phyloP scores from a whole-genome alignment of 2,797 vertebrate species.

The Microtus californicus region DNA sequence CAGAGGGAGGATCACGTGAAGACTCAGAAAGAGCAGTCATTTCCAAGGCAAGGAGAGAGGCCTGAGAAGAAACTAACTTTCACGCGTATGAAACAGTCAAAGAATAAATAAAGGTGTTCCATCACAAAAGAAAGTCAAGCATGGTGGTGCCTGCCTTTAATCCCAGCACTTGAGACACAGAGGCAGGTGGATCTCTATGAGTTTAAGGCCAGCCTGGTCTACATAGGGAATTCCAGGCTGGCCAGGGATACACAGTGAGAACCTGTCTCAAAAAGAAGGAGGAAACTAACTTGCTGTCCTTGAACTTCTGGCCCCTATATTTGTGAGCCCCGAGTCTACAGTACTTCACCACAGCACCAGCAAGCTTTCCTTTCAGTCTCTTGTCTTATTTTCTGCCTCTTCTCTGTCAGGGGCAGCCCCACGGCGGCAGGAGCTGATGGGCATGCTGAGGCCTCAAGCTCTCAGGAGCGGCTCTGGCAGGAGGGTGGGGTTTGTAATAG shows the following conservation, averaged over 20 bases:
- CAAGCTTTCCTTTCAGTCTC: neutral
- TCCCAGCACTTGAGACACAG: neutral
- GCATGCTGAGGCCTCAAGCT: neutral
- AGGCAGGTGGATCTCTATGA: neutral
- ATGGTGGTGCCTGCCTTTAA: neutral
- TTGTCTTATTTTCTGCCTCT: neutral
- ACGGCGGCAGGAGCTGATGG: neutral
- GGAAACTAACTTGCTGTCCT: neutral
- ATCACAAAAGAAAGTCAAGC: neutral
- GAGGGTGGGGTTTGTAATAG: neutral
- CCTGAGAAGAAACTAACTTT: neutral
- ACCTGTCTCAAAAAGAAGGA: neutral
- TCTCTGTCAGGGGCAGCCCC: neutral
- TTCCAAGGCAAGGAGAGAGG: neutral
- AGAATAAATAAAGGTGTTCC: neutral
- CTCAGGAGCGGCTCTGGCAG: neutral
- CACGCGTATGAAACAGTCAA: neutral
- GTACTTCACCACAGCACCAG: neutral
- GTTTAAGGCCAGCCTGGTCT: neutral
- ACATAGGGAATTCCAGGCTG: neutral
- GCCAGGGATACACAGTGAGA: neutral
- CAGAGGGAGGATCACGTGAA: neutral
- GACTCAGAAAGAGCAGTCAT: neutral
- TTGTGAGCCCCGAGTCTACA: neutral
- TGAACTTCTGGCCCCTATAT: neutral